phyloP scores from a whole-genome alignment of 2,113 vertebrate species.

The Serinus canaria region DNA sequence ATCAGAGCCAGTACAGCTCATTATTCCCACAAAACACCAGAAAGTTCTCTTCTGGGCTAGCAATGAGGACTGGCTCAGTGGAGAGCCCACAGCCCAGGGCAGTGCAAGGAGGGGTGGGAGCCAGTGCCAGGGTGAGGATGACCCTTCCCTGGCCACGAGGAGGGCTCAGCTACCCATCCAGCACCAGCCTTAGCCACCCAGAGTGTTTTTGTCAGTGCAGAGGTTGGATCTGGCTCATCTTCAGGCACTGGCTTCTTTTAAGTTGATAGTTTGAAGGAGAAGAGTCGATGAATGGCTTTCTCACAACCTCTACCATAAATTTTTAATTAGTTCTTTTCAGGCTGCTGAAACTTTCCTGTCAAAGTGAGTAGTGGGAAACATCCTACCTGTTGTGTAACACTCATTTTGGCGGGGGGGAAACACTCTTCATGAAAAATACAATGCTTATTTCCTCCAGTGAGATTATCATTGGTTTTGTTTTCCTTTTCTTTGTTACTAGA shows the following conservation, averaged over 20 bases:
- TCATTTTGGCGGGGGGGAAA: background rate
- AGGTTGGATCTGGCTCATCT: background rate
- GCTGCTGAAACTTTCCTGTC: background rate
- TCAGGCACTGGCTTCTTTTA: background rate
- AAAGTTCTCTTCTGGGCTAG: background rate
- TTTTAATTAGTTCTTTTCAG: background rate
- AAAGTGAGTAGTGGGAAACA: background rate
- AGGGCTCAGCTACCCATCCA: background rate
- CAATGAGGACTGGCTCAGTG: fast-evolving
- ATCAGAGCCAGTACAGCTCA: background rate
- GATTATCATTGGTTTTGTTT: background rate
- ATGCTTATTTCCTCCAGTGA: background rate
- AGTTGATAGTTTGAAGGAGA: background rate
- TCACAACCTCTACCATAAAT: background rate
- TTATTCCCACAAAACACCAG: background rate
- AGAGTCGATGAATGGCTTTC: background rate
- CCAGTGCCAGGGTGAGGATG: background rate
- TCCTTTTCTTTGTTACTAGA: background rate
- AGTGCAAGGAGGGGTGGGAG: background rate
- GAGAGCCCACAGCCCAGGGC: background rate
- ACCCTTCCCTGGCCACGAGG: background rate
- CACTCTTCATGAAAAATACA: background rate
- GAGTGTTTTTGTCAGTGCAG: background rate
- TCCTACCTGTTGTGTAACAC: background rate
- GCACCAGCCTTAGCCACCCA: background rate